Percentiles rank a stretch among this genome's conserved stretches.
These are phyloP conservation scores for Apamea anceps DNA, from an alignment of 2,888 invertebrate species.

Conservation along the genomic window DNA sequence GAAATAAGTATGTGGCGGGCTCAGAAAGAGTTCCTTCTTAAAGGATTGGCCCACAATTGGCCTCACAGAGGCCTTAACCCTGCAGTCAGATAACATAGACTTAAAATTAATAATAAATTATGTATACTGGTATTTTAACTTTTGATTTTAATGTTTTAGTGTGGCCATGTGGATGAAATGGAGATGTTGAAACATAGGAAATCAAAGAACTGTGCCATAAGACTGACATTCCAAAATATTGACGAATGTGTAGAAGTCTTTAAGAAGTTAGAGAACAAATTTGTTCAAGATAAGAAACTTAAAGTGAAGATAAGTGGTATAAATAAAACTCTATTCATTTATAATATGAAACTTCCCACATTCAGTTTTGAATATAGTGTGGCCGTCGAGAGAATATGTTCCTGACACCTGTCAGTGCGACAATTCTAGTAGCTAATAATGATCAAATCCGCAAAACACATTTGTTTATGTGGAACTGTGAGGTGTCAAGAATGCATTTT, in stretches of 20 bases:
- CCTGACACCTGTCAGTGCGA: neutral
- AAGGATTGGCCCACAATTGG: neutral
- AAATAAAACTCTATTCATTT: neutral
- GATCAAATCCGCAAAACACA: neutral
- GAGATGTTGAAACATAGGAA: constrained; percentile 64
- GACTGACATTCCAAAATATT: constrained; percentile 63
- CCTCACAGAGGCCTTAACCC: neutral
- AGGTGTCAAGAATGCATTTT: neutral
- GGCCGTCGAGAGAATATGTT: neutral
- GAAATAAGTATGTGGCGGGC: neutral
- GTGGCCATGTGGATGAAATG: constrained; percentile 69
- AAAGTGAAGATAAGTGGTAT: constrained; percentile 67
- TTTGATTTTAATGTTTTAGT: constrained; percentile 63
- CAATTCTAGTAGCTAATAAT: neutral
- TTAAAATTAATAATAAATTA: neutral
- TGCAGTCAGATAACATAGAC: neutral
- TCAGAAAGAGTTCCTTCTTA: neutral
- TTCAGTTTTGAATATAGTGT: neutral
- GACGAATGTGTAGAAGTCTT: constrained; percentile 60
- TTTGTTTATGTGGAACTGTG: neutral
- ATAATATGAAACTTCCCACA: neutral
- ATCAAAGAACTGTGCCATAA: constrained; percentile 39
- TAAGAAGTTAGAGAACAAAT: constrained; percentile 63
- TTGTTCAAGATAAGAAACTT: constrained; percentile 64
- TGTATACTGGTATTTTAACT: neutral